A percentile compares a stretch with the other conserved stretches of the same genome.
phyloP scores from a whole-genome alignment of 2,888 invertebrate genomes.

The Odontocolon sp. region DNA sequence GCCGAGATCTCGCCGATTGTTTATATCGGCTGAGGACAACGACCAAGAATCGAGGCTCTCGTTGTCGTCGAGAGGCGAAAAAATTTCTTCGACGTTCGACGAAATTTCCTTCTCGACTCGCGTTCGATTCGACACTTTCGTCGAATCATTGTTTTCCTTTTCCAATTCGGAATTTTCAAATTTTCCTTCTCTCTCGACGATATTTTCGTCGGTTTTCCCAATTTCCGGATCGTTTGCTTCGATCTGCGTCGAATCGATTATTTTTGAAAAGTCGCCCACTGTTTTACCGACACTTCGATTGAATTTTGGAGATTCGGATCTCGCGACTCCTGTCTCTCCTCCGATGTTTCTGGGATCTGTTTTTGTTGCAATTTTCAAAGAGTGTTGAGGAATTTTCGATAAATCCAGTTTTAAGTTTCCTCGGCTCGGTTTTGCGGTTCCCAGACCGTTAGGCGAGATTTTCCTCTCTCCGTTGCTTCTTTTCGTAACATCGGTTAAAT shows the following conservation, averaged over 20 bases:
- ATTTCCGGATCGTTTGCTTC: constrained; percentile 17
- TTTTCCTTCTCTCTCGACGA: not conserved
- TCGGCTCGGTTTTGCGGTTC: constrained; percentile 65
- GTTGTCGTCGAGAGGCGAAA: constrained; percentile 85
- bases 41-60: constrained; percentile 86
- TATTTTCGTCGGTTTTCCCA: constrained; percentile 50
- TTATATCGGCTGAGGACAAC: constrained; percentile 83
- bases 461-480: constrained; percentile 57
- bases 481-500: too few species aligned
- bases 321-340: constrained; percentile 19
- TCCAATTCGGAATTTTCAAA: not conserved
- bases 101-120: constrained; percentile 5
- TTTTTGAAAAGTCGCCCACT: not conserved
- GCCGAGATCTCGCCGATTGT: constrained; percentile 72
- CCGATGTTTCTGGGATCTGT: constrained; percentile 4
- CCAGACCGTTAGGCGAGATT: too few species aligned
- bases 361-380: constrained; percentile 63
- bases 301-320: too few species aligned
- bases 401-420: constrained; percentile 75
- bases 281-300: too few species aligned
- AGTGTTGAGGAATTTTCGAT: constrained; percentile 77
- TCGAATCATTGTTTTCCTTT: not conserved
- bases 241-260: not conserved
- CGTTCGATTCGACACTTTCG: not conserved
- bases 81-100: constrained; percentile 58